These are phyloP conservation scores for Beaufortia kweichowensis DNA, from an alignment of 2,113 vertebrate species.

Conservation along the genomic window DNA sequence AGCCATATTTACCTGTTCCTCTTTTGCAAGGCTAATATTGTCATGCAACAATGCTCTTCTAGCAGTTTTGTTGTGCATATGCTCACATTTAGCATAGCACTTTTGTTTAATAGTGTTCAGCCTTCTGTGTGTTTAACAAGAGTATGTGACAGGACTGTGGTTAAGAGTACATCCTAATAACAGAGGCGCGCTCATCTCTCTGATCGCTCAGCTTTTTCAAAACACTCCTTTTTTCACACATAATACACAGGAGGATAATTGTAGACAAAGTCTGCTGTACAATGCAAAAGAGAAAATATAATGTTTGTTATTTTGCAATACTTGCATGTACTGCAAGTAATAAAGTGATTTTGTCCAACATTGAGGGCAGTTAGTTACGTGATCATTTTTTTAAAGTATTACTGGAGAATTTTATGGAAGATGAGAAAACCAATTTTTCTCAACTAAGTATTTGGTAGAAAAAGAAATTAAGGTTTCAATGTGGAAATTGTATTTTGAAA, in stretches of 20 bases:
- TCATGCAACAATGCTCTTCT: background rate
- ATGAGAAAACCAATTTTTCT: too few relatives aligned
- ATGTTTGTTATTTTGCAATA: background rate
- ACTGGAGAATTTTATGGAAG: too few relatives aligned
- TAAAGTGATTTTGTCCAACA: background rate
- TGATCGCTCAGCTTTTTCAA: background rate
- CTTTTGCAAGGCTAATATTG: conserved; percentile 9
- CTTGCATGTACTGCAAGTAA: background rate
- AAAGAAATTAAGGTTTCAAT: too few relatives aligned
- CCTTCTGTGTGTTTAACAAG: background rate
- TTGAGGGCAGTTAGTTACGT: background rate
- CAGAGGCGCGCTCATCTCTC: background rate
- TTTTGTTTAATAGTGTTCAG: background rate
- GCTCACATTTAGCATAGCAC: background rate
- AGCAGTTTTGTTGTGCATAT: background rate
- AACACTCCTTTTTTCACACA: background rate
- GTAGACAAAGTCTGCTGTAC: background rate
- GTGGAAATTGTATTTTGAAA: background rate
- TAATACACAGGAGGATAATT: background rate
- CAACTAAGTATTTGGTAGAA: too few relatives aligned
- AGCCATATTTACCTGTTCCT: background rate
- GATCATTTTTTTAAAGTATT: background rate
- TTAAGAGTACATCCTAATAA: background rate
- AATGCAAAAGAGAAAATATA: background rate
- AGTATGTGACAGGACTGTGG: background rate